Percentiles rank a stretch among this genome's conserved stretches.
Conservation (phyloP, 30 jellyfish, hydroid and myxozoan genomes). For the Phacellophora camtschatica region DNA sequence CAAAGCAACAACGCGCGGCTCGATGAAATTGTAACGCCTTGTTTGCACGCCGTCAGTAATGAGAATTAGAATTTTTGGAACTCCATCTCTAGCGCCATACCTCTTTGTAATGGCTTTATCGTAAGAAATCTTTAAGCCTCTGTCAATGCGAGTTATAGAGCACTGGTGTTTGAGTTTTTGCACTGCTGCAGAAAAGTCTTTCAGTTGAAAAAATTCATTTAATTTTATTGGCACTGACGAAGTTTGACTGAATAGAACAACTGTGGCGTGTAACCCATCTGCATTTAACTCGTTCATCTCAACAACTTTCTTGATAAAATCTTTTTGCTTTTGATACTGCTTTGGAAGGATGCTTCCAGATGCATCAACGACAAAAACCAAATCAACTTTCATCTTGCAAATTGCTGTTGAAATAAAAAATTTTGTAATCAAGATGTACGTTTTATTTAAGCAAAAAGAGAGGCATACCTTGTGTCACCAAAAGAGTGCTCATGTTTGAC, state of each 20-base stretch:
- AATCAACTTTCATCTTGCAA: conserved; percentile 42
- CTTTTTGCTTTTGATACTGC: conserved; percentile 26
- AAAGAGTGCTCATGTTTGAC: too few species aligned
- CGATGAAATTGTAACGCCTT: neutral
- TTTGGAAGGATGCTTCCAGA: conserved; percentile 54
- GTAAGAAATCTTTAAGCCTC: conserved; percentile 18
- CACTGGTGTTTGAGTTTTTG: conserved; percentile 19
- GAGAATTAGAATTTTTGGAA: conserved; percentile 14
- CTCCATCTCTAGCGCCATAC: conserved; percentile 51
- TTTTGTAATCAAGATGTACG: too few species aligned
- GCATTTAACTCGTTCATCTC: conserved; percentile 1
- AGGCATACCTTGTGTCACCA: too few species aligned
- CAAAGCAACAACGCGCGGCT: conserved; percentile 52
- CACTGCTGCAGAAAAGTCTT: conserved; percentile 22
- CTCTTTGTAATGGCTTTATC: conserved; percentile 28
- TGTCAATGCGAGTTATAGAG: conserved; percentile 24
- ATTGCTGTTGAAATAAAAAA: conserved; percentile 14
- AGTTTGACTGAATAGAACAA: conserved; percentile 29
- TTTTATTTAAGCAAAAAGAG: too few species aligned
- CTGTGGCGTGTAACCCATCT: conserved; percentile 47
- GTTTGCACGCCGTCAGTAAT: conserved; percentile 41
- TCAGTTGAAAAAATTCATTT: conserved; percentile 20
- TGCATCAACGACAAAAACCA: conserved; percentile 47
- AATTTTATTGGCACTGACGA: conserved; percentile 40
- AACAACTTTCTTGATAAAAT: conserved; percentile 18